Percentiles rank a stretch among this genome's conserved stretches.
Evolutionary conservation across 2,113 vertebrate species (phyloP).

Genomic region (Heterotis niloticus): DNA sequence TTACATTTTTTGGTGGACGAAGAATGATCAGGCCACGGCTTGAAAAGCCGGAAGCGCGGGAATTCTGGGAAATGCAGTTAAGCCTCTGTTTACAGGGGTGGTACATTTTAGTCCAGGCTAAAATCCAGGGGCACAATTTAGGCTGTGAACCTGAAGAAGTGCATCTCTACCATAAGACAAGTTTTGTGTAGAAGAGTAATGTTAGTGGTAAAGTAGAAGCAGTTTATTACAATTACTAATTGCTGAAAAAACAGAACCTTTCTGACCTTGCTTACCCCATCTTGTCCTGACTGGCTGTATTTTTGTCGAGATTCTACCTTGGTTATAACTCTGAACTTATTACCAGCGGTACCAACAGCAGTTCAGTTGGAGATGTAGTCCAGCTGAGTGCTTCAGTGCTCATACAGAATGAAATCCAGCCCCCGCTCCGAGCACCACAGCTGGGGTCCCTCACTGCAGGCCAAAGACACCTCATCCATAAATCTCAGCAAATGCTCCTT

Average conservation of each 20-base stretch:
- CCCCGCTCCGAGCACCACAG: too few species aligned
- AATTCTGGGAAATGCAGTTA: not conserved
- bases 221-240: not conserved
- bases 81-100: not conserved
- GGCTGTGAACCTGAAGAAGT: conserved; percentile 9
- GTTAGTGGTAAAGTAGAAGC: not conserved
- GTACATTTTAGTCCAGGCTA: not conserved
- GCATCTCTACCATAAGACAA: not conserved
- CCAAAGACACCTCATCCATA: conserved; percentile 27
- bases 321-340: too few species aligned
- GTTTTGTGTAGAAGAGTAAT: not conserved
- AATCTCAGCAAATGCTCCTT: conserved; percentile 42
- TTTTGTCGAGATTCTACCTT: too few species aligned
- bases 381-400: too few species aligned
- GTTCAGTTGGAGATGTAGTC: too few species aligned
- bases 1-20: not conserved
- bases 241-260: too few species aligned
- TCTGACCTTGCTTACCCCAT: too few species aligned
- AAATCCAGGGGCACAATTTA: not conserved
- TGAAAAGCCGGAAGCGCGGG: not conserved
- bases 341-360: too few species aligned
- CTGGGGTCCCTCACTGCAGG: too few species aligned
- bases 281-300: too few species aligned
- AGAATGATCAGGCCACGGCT: not conserved
- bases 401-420: not conserved